Conservation (phyloP, 2,113 vertebrate genomes). For the Perognathus longimembris region DNA sequence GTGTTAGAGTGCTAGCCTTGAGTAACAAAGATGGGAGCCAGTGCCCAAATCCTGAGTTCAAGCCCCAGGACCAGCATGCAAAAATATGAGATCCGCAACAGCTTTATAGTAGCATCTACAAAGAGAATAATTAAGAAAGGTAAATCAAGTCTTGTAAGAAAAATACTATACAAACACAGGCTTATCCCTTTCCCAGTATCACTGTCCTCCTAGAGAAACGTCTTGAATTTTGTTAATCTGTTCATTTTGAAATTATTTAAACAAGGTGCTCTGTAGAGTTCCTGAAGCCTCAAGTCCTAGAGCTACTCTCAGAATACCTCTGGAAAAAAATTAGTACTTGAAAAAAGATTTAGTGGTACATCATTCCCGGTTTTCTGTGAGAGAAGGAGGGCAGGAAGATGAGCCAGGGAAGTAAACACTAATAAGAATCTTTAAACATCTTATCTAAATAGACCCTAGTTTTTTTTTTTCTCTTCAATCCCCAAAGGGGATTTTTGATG, state of each 20-base stretch:
- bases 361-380: background rate
- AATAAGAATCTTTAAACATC: slow-evolving; percentile 55
- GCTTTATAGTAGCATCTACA: background rate
- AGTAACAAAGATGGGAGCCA: no score
- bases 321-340: slow-evolving; percentile 22
- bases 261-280: background rate
- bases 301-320: background rate
- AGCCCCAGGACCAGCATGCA: no score
- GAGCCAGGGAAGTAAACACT: slow-evolving; percentile 57
- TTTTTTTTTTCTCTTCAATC: slow-evolving; percentile 43
- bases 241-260: slow-evolving; percentile 1
- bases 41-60: no score
- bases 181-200: background rate
- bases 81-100: background rate
- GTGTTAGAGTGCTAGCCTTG: no score
- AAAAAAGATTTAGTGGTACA: background rate
- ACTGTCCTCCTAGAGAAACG: background rate
- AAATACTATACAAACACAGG: background rate
- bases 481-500: background rate
- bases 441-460: slow-evolving; percentile 36
- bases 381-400: slow-evolving; percentile 15
- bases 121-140: slow-evolving; percentile 52
- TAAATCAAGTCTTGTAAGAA: background rate
- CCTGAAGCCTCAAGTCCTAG: background rate
- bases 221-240: background rate